Evolutionary conservation across 1,140 invertebrate species (phyloP), one percentile per base, ranked within the genome.

Genomic region (Calephelis nemesis): DNA sequence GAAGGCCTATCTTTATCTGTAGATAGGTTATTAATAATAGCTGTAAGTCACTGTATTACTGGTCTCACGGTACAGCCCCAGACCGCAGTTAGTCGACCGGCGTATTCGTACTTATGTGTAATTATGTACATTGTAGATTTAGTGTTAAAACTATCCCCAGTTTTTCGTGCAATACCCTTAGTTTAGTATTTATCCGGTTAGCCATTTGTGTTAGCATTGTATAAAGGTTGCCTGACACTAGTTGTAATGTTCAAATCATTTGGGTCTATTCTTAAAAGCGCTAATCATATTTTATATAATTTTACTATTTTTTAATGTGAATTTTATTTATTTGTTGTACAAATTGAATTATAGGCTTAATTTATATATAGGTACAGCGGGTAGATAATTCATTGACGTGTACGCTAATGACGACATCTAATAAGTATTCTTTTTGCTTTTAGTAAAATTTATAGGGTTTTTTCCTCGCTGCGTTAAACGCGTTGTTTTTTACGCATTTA

Each of bases 101-200:
- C 62, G 48, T 71, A 54, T 54, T 68, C 62, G 63, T 69, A 74
- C 74, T 74, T 75, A 79, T 77, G 78, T 89, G 87, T 89, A 89
- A 87, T 86, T 89, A 89, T 89, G 87, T 89, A 89, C 78, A 87
- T 86, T 89, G 70, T 78, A 83, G 77, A 70, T 45, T 65, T 81
- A 82, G 74, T 72, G 68, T 82, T 81, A 81, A 79, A 63, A 62
- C 60, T 60, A 68, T 73, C 70, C 79, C 81, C 80, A 72, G 75
- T 76, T 83, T 84, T 87, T 85, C 85, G 88, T 90, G 88, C 88
- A 90, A 90, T 90, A 90, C 84, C 78, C 78, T 82, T 88, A 88
- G 80, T 90, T 90, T 88, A 88, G 86, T 89, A 90, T 88, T 89
- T 90, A 88, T 87, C 80, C 82, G 74, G 78, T 82, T 89, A 87